These are phyloP conservation scores for Nasua narica DNA, from an alignment of 2,797 vertebrate species.

Conservation along the genomic window DNA sequence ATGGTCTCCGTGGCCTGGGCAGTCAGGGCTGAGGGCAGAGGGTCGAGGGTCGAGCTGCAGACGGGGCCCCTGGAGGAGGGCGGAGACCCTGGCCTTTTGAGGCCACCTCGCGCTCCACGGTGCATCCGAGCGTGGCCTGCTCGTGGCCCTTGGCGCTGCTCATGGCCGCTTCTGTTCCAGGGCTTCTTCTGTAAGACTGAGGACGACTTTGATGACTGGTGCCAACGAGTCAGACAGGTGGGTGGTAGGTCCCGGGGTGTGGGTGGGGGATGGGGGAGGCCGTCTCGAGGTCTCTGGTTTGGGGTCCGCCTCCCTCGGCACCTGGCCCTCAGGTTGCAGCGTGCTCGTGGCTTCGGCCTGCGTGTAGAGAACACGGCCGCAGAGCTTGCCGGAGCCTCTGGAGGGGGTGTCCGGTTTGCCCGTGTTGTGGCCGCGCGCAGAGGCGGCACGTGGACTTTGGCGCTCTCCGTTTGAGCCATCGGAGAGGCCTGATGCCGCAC, in stretches of 20 bases:
- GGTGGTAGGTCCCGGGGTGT: conserved; percentile 22
- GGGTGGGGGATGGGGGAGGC: background rate
- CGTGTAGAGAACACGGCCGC: background rate
- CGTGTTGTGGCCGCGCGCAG: background rate
- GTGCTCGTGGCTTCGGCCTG: background rate
- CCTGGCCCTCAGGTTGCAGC: background rate
- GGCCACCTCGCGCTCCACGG: accelerated
- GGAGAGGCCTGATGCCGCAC: background rate
- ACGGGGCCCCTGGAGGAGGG: background rate
- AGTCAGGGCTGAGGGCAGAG: background rate
- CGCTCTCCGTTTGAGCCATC: too few relatives aligned
- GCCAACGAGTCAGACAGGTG: conserved; percentile 95
- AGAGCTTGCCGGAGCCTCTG: background rate
- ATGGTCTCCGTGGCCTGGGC: accelerated
- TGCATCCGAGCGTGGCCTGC: background rate
- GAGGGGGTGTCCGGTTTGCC: background rate
- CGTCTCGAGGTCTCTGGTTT: accelerated
- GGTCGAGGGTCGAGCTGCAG: background rate
- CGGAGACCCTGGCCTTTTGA: background rate
- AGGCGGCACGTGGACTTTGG: background rate
- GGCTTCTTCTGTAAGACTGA: conserved; percentile 98
- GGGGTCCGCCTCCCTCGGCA: accelerated
- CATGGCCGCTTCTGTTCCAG: conserved; percentile 75
- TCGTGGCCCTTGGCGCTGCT: background rate
- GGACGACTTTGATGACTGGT: conserved; percentile 97